Evolutionary conservation across 2,888 invertebrate species (phyloP), one percentile per base, ranked within the genome.

Genomic region (Aquatica leii): DNA sequence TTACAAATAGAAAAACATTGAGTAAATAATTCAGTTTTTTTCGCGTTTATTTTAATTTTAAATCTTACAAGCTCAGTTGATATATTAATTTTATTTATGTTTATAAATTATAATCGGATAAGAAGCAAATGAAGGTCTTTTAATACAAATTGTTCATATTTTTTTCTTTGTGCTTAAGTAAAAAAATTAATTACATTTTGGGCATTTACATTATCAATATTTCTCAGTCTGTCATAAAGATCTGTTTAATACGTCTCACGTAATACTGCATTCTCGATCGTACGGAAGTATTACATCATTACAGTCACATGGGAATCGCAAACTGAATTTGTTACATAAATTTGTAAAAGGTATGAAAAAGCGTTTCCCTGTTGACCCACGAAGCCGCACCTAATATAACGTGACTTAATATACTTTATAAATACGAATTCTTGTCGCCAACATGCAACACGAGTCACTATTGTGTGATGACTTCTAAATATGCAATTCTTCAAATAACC

Each of bases 381-480:
- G 54, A 24, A 41, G 62, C 66, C 69, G 62, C 69, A 69, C 69
- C 69, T 69, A 59, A 48, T 60, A 59, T 69, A 68, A 69, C 69
- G 69, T 69, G 69, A 69, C 69, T 68, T 66, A 67, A 65, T 68
- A 68, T 64, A 68, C 66, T 69, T 67, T 66, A 66, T 58, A 61
- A 49, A 59, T 59, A 62, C 68, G 31, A 24, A 59, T 52, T 59
- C 52, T 56, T 64, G 64, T 64, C 64, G 51, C 64, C 60, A 57
- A 60, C 64, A 64, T 64, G 64, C 64, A 60, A 64, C 56, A 37
- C 48, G 34, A 51, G 41, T 43, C 50, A 62, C 58, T 58, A 48
- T 59, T 54, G 37, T 59, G 41, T 40, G 50, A 51, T 41, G 34
- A 48, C 40, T 53, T 48, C 43, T 53, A 12, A 48, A 54, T 24